Conservation (phyloP, 2,888 invertebrate genomes). For the Eubasilissa splendida region DNA sequence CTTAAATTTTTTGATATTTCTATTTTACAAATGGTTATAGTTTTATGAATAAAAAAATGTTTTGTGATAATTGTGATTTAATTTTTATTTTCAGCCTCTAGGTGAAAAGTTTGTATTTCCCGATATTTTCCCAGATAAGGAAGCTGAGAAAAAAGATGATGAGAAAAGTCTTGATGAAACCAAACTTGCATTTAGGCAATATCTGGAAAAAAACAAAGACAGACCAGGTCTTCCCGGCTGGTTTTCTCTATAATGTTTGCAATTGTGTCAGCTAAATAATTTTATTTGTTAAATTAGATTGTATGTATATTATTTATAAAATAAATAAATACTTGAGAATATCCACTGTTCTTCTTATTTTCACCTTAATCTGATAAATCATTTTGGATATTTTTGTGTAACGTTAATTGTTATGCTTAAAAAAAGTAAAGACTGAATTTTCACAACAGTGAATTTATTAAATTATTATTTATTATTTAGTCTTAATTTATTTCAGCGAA, state of each 20-base stretch:
- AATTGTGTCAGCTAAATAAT: not conserved
- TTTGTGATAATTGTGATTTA: too few species aligned
- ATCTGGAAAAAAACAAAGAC: slow-evolving; percentile 76
- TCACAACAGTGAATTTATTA: too few species aligned
- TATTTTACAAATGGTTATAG: too few species aligned
- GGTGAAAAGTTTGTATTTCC: slow-evolving; percentile 82
- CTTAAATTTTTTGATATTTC: too few species aligned
- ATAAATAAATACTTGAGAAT: too few species aligned
- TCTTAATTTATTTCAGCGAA: too few species aligned
- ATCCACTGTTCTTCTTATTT: not conserved
- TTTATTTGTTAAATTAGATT: not conserved
- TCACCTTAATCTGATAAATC: not conserved
- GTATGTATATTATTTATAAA: not conserved
- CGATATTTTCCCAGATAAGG: slow-evolving; percentile 62
- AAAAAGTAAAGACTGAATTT: too few species aligned
- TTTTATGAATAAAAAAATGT: too few species aligned
- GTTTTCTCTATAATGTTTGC: slow-evolving; percentile 65
- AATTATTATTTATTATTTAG: too few species aligned
- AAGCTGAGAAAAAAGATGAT: slow-evolving; percentile 72
- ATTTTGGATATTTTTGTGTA: too few species aligned
- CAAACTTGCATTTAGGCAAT: slow-evolving; percentile 75
- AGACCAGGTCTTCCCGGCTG: slow-evolving; percentile 84
- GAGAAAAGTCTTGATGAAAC: slow-evolving; percentile 72
- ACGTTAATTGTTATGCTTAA: too few species aligned
- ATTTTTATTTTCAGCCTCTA: slow-evolving; percentile 75